Base-by-base conservation (phyloP, 2,888 invertebrate species). In the Plutella xylostella region DNA sequence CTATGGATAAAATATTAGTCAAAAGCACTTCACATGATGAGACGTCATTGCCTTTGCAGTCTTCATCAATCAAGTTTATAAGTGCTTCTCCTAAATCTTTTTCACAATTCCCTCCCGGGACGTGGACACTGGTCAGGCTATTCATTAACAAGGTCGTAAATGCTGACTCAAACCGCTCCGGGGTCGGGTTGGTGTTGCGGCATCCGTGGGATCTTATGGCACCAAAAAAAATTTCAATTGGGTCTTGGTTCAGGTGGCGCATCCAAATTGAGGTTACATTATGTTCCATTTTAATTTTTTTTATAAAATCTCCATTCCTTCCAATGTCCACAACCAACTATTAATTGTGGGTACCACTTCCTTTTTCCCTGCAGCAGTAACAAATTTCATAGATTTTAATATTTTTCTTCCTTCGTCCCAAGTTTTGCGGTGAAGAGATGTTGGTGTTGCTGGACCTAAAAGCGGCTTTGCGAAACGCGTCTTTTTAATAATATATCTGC, bases 171-270 rank as follows among this genome's bases (percentile, higher is more conserved):
- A 52, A 53, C 12, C 28, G n/a, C 2, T 51, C 48, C 1, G 46
- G 39, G 12, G 48, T 2, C 2, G 53, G 52, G 33, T 53, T 53
- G 12, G 21, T 28, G 28, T 28, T 28, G 28, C 28, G 45, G 19
- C 48, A 50, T 28, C 53, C 53, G 38, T 54, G 53, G 20, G 49
- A 48, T 25, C 52, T 45, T n/a, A 56, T 51, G 2, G 50, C 47
- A 7, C 53, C 54, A 46, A 58, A 57, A 45, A 56, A 54, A 22
- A 51, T 56, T 48, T 57, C 55, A 1, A 58, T 19, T 1, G 56
- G 52, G 21, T 57, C 56, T 42, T 58, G 56, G 31, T 58, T 57
- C 1, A 56, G 39, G 46, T 57, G 57, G 21, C 58, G 46, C 49
- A 52, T 45, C 55, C 56, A 54, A 18, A 58, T 40, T 2, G 55